A percentile compares a stretch with the other conserved stretches of the same genome.
Conservation (phyloP, 2,797 vertebrate species). For the Muraenolepis orangiensis region DNA sequence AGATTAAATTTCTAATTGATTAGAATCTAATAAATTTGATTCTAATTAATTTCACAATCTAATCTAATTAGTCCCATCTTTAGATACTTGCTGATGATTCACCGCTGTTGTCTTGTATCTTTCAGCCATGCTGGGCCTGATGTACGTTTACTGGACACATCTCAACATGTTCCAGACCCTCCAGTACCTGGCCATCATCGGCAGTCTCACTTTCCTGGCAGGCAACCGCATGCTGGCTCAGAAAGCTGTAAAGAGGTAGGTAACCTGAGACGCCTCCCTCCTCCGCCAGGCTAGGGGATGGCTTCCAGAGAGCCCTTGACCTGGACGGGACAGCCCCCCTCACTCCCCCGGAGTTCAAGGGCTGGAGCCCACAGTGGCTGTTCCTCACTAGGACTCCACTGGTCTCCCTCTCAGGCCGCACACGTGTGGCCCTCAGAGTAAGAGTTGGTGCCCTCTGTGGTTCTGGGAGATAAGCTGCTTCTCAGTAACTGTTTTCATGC, state of each 20-base stretch:
- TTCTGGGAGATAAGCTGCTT: constrained; percentile 9
- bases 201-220: constrained; percentile 92
- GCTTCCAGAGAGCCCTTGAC: constrained; percentile 39
- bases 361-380: constrained; percentile 12
- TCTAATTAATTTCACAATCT: no score
- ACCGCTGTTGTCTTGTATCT: background rate
- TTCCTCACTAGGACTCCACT: constrained; percentile 24
- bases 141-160: constrained; percentile 99
- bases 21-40: no score
- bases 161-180: constrained; percentile 99
- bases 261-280: background rate
- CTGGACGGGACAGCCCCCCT: constrained; percentile 22
- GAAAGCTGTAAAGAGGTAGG: constrained; percentile 95
- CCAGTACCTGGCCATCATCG: constrained; percentile 94
- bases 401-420: constrained; percentile 15
- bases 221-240: constrained; percentile 98
- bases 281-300: constrained; percentile 1
- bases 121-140: constrained; percentile 91
- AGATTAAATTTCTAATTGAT: no score
- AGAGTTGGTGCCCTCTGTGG: constrained; percentile 20
- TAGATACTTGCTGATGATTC: background rate
- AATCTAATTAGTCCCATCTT: background rate
- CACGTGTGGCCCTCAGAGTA: constrained; percentile 9
- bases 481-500: constrained; percentile 43
- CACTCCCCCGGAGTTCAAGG: constrained; percentile 16